Conservation (phyloP, 1,140 invertebrate genomes). For the Apis mellifera region DNA sequence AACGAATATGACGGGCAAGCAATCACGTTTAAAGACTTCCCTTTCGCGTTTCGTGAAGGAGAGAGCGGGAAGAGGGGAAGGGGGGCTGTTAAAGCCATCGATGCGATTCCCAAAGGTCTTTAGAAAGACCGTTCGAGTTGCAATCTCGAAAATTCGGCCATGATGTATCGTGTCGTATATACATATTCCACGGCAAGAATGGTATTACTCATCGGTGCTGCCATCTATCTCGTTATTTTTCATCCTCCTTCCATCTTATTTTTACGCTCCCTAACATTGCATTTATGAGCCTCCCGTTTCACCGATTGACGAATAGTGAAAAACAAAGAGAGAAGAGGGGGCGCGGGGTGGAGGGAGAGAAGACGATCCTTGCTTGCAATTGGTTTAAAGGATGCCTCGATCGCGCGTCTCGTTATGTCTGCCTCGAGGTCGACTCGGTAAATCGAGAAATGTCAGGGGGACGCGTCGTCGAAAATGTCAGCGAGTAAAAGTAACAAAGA, state of each 20-base stretch:
- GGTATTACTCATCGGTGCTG: conserved; percentile 72
- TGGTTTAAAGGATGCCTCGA: no score
- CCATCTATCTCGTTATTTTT: conserved; percentile 57
- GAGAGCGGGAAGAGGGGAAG: rapidly evolving
- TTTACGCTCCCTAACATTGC: neutral
- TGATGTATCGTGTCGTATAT: conserved; percentile 63
- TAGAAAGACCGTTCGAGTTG: neutral
- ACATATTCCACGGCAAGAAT: conserved; percentile 59
- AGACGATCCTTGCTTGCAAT: neutral
- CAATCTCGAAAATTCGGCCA: conserved; percentile 43
- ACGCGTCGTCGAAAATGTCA: neutral
- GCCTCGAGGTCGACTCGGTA: no score
- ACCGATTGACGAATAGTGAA: neutral
- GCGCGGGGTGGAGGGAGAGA: no score
- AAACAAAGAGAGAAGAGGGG: no score
- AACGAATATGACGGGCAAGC: neutral
- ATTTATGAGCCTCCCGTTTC: neutral
- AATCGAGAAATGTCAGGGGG: neutral
- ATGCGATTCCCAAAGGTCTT: conserved; percentile 10
- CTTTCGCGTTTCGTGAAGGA: neutral
- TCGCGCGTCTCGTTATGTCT: neutral
- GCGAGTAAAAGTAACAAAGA: no score
- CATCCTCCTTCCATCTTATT: neutral
- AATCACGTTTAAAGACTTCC: neutral
- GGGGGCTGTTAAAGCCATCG: neutral